Evolutionary conservation across 1,140 invertebrate genomes (phyloP).

Genomic region (Saccostrea cuccullata): DNA sequence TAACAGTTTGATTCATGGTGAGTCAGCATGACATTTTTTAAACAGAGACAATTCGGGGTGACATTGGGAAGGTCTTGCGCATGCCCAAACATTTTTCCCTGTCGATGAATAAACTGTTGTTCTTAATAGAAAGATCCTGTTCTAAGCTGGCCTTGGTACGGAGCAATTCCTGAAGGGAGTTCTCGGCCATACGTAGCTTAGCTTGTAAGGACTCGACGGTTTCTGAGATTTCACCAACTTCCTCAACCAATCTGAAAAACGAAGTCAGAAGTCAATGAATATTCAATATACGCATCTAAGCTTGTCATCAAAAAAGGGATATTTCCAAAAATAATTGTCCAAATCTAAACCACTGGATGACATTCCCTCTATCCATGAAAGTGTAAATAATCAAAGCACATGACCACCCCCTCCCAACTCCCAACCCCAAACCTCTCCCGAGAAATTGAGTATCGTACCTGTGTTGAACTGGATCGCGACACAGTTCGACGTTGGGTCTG

Average conservation of each 20-base stretch:
- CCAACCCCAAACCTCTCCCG: background rate
- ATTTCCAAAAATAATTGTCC: no score
- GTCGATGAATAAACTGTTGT: slow-evolving; percentile 95
- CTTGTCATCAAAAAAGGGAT: no score
- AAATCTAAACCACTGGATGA: no score
- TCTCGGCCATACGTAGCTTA: slow-evolving; percentile 78
- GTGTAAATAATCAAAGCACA: no score
- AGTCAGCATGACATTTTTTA: slow-evolving; percentile 52
- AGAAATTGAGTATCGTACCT: slow-evolving; percentile 80
- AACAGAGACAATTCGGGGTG: slow-evolving; percentile 74
- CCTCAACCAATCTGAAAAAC: slow-evolving; percentile 76
- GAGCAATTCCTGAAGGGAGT: slow-evolving; percentile 88
- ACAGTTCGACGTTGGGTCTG: slow-evolving; percentile 92
- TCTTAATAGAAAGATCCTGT: slow-evolving; percentile 92
- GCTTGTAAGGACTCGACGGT: slow-evolving; percentile 76
- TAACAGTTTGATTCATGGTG: slow-evolving; percentile 30
- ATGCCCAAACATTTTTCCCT: slow-evolving; percentile 95
- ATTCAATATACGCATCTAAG: no score
- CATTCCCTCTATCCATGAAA: no score
- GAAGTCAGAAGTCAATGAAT: background rate
- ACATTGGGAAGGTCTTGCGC: slow-evolving; percentile 90
- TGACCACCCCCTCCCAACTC: no score
- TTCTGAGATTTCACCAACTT: slow-evolving; percentile 77
- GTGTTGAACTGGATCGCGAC: slow-evolving; percentile 90
- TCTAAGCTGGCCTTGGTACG: slow-evolving; percentile 90